Conservation (phyloP, 2,888 invertebrate species). For the Miltochrista miniata region DNA sequence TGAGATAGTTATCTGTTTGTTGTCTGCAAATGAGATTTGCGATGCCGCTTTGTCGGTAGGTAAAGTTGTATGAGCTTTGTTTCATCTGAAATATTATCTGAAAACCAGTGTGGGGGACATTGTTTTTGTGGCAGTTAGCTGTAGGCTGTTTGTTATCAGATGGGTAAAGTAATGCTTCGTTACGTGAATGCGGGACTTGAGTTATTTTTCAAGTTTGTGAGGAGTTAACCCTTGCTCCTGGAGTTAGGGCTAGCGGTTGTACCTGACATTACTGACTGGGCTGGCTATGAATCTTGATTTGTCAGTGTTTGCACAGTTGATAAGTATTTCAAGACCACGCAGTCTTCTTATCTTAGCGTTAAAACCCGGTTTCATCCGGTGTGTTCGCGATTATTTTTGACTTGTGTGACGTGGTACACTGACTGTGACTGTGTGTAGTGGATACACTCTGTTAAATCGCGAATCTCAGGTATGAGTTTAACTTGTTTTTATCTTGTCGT, state of each 20-base stretch:
- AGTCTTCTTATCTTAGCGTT: no score
- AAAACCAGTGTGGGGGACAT: slow-evolving; percentile 56
- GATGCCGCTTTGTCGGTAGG: slow-evolving; percentile 78
- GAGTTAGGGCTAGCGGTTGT: slow-evolving; percentile 6
- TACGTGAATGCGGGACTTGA: slow-evolving; percentile 23
- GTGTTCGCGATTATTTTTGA: not conserved
- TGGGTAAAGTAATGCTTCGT: slow-evolving; percentile 41
- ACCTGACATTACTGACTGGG: slow-evolving; percentile 11
- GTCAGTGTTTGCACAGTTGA: not conserved
- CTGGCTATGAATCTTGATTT: slow-evolving; percentile 3
- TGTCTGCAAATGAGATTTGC: slow-evolving; percentile 81
- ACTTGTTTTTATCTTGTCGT: no score
- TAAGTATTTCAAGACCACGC: no score
- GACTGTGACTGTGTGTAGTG: no score
- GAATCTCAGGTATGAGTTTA: no score
- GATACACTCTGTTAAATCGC: no score
- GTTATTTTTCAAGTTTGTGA: slow-evolving; percentile 40
- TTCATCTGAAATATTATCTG: slow-evolving; percentile 69
- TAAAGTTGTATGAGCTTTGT: slow-evolving; percentile 76
- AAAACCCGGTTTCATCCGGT: not conserved
- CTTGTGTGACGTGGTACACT: not conserved
- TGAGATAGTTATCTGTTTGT: slow-evolving; percentile 80
- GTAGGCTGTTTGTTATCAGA: slow-evolving; percentile 56
- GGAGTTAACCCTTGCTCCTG: slow-evolving; percentile 40
- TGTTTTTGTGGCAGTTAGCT: slow-evolving; percentile 51